phyloP scores from a whole-genome alignment of 2,113 vertebrate genomes.

The Xiphorhynchus elegans region DNA sequence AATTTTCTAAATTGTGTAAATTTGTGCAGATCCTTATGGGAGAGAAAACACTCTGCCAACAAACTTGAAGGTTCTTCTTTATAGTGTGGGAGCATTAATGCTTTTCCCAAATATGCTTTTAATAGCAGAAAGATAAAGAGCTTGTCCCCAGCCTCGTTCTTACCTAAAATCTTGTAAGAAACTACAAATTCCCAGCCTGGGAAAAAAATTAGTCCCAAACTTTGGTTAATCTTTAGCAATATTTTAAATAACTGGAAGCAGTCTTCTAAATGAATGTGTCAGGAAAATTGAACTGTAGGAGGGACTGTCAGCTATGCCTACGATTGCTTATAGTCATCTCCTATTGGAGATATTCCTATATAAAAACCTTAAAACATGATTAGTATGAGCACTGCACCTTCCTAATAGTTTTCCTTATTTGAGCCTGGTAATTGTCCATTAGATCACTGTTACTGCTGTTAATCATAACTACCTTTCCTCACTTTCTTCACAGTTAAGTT shows the following conservation, averaged over 20 bases:
- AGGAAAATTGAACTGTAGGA: slow-evolving; percentile 60
- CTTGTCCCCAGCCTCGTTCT: neutral
- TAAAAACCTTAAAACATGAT: slow-evolving; percentile 5
- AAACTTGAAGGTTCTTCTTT: neutral
- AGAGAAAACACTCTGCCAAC: neutral
- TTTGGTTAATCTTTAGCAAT: slow-evolving; percentile 11
- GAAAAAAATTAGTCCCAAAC: neutral
- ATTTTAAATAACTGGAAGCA: slow-evolving; percentile 29
- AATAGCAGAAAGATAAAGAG: neutral
- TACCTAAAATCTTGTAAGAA: neutral
- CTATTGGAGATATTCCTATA: neutral
- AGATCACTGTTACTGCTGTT: neutral
- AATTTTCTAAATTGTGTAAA: neutral
- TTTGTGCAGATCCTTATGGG: neutral
- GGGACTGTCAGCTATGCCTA: slow-evolving; percentile 44
- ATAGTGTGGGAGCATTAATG: neutral
- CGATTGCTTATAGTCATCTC: neutral
- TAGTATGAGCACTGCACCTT: neutral
- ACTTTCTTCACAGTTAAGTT: neutral
- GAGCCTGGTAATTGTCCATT: slow-evolving; percentile 30
- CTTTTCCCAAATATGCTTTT: neutral
- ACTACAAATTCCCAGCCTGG: neutral
- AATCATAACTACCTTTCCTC: neutral
- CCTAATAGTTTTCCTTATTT: slow-evolving; percentile 12
- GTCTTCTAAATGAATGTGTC: slow-evolving; percentile 34